Conservation (phyloP, 2,888 invertebrate species). For the Nomada lathburiana region DNA sequence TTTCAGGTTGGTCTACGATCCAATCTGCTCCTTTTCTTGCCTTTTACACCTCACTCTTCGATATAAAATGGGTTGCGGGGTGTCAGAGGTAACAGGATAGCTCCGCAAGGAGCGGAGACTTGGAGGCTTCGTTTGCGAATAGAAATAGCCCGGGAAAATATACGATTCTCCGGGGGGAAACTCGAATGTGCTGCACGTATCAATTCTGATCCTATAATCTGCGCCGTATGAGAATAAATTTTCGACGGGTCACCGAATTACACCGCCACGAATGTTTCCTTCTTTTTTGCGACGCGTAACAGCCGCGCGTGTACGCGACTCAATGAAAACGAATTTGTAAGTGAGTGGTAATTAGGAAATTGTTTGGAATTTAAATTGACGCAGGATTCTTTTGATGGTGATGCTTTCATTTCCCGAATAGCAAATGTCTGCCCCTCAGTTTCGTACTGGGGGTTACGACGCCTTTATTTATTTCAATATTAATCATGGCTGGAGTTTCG, state of each 20-base stretch:
- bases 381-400: no score
- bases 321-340: not conserved
- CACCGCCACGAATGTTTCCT: not conserved
- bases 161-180: slow-evolving; percentile 13
- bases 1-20: slow-evolving; percentile 8
- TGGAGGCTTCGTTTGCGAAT: slow-evolving; percentile 34
- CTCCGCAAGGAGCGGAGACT: slow-evolving; percentile 15
- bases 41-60: slow-evolving; percentile 25
- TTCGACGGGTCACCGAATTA: not conserved
- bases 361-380: no score
- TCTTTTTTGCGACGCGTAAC: not conserved
- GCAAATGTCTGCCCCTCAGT: no score
- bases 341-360: no score
- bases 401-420: no score
- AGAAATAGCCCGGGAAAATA: slow-evolving; percentile 15
- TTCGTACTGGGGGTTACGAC: no score
- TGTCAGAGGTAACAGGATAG: slow-evolving; percentile 28
- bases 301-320: not conserved
- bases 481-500: no score
- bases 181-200: slow-evolving; percentile 14
- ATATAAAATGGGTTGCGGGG: slow-evolving; percentile 34
- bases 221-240: slow-evolving; percentile 21
- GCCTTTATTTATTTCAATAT: no score
- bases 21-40: slow-evolving; percentile 25
- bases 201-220: slow-evolving; percentile 21